These are phyloP conservation scores for Pomatorhinus ruficollis DNA, from an alignment of 2,113 vertebrate species.

Conservation along the genomic window DNA sequence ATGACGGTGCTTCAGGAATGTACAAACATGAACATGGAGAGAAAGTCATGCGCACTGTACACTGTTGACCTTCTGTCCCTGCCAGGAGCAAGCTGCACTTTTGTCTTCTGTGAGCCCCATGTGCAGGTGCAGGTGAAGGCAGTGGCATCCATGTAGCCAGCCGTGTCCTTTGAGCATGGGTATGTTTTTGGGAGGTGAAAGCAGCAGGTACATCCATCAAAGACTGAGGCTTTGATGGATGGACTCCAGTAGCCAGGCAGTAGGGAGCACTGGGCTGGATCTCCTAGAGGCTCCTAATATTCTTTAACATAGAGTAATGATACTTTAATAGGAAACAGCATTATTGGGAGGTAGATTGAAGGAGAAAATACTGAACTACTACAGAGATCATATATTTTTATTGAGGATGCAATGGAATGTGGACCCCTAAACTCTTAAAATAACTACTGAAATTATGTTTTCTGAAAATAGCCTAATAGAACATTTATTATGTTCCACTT, in stretches of 20 bases:
- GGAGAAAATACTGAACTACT: not conserved
- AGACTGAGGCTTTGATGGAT: not conserved
- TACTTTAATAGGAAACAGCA: not conserved
- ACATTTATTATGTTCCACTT: not conserved
- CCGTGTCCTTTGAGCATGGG: not conserved
- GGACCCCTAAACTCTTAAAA: not conserved
- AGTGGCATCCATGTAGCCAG: not conserved
- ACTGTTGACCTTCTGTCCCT: not conserved
- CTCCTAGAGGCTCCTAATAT: not conserved
- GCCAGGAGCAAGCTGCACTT: no score
- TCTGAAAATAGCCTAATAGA: not conserved
- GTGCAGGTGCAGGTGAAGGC: not conserved
- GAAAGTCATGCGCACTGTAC: not conserved
- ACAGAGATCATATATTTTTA: not conserved
- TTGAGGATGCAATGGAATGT: not conserved
- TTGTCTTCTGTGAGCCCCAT: not conserved
- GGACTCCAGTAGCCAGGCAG: not conserved
- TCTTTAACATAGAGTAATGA: not conserved
- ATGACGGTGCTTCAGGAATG: accelerated
- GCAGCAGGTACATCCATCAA: not conserved
- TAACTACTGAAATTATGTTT: not conserved
- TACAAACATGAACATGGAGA: not conserved
- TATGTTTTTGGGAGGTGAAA: not conserved
- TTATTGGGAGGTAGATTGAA: not conserved
- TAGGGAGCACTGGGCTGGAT: not conserved